Base-by-base conservation (phyloP, 1,140 invertebrate genomes). In the Drosophila quadrilineata region DNA sequence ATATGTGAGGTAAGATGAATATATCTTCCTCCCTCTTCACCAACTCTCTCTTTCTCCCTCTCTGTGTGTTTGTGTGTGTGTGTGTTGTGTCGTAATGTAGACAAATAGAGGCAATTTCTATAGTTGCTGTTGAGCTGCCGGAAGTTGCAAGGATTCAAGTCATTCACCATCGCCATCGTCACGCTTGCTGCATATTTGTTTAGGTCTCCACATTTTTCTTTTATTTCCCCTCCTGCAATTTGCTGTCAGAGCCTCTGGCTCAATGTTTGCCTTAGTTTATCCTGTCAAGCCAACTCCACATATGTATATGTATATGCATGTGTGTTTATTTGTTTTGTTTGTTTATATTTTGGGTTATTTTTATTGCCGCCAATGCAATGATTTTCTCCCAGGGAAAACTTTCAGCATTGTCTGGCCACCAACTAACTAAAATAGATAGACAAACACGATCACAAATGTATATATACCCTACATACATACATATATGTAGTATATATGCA, bases 21-120 rank as follows among this genome's bases (percentile, higher is more conserved):
- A n/a, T n/a, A n/a, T n/a, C n/a, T n/a, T n/a, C n/a, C n/a, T n/a
- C n/a, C n/a, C n/a, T n/a, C n/a, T n/a, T n/a, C n/a, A n/a, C n/a
- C n/a, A n/a, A n/a, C n/a, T n/a, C n/a, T n/a, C n/a, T n/a, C n/a
- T n/a, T n/a, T n/a, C n/a, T n/a, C n/a, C n/a, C n/a, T n/a, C n/a
- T n/a, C n/a, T n/a, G n/a, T n/a, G n/a, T n/a, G n/a, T n/a, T n/a
- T n/a, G n/a, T n/a, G n/a, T n/a, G n/a, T n/a, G n/a, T n/a, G n/a
- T n/a, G n/a, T n/a, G n/a, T n/a, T n/a, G n/a, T n/a, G n/a, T 40
- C 59, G 57, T 71, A 79, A 82, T 75, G 48, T 82, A 75, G 56
- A 68, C 67, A 79, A 82, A 79, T 71, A 67, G 57, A 63, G 62
- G 41, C 67, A 67, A 63, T 75, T 79, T 56, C 66, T 66, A n/a